Base-by-base conservation (phyloP, 2,888 invertebrate species). In the Tortrix viridana region DNA sequence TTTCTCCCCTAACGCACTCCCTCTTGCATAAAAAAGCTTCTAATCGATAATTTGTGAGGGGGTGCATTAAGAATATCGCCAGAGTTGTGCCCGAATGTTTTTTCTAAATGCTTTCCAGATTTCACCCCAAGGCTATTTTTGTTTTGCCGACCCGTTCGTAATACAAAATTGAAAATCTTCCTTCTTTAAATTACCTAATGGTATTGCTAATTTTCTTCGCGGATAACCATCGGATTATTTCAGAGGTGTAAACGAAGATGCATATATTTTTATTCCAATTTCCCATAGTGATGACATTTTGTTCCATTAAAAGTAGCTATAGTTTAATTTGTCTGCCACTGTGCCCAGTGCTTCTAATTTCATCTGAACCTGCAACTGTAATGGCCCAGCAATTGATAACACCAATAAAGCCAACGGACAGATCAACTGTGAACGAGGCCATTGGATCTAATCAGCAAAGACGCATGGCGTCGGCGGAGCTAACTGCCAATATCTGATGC, bases 21-120 rank as follows among this genome's bases (percentile, higher is more conserved):
- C 92, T 92, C 92, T 92, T 92, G 92, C 92, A 92, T 92, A 92
- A 92, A 92, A 92, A 92, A 92, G 92, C 90, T 89, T 88, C 91
- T 92, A 92, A 92, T 92, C 92, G 92, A 92, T 92, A 92, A 92
- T 92, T 92, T 92, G 88, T 92, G 89, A 92, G 92, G 92, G 89
- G 91, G 92, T 91, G 92, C 92, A 92, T 92, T 92, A 92, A 89
- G 91, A 91, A 92, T 92, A 92, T 89, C 89, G 90, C 79, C 80
- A 84, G 85, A 85, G 81, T 82, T 81, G 82, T 77, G 77, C 80
- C 74, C 86, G 82, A 86, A 82, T 86, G 89, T 89, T 90, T 88
- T 32, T 90, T 90, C 89, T 89, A 87, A 83, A 81, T 84, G 84
- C 87, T 88, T 87, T 85, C 84, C 14, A 88, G 89, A 87, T 84